Evolutionary conservation across 2,888 invertebrate species (phyloP), one percentile per base, ranked within the genome.

Genomic region (Epinotia nisella): DNA sequence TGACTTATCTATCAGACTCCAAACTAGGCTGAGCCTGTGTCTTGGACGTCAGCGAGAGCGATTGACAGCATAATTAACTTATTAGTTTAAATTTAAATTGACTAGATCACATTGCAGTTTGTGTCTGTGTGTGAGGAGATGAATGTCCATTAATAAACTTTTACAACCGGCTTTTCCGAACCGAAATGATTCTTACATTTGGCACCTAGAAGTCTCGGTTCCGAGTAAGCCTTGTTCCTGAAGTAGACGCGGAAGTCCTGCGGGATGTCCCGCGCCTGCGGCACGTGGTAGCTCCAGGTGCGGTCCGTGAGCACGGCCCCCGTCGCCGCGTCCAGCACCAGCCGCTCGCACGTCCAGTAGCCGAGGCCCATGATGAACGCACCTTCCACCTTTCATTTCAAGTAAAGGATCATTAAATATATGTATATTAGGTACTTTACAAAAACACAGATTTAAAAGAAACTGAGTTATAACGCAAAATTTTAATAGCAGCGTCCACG

Each of bases 211-310:
- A 95, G 90, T 70, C 95, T 94, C 1, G 86, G 70, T 0, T 91
- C 90, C 85, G 95, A 95, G 0, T 93, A 87, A 69, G 93, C 88
- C 77, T 95, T 94, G 76, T 92, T 90, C 15, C 93, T 90, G 73
- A 96, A 94, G 45, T 91, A 90, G 0, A 96, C 86, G 56, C 95
- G 89, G 70, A 96, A 95, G 81, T 95, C 94, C 49, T 94, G 90
- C 0, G 96, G 96, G 76, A 96, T 95, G 77, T 96, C 96, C 78
- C 94, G 95, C 0, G 94, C 93, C 39, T 95, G 95, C 0, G 95
- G 95, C 9, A 95, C 93, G 81, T 95, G 94, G 81, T 96, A 96
- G 76, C 92, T 94, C 96, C 96, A 97, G n/a, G 96, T 95, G 59
- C 95, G 92, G 79, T 95, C 92, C 15, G 96, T 96, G 7, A 95